Evolutionary conservation across 2,888 invertebrate genomes (phyloP), one percentile per base, ranked within the genome.

Genomic region (Conops quadrifasciatus): DNA sequence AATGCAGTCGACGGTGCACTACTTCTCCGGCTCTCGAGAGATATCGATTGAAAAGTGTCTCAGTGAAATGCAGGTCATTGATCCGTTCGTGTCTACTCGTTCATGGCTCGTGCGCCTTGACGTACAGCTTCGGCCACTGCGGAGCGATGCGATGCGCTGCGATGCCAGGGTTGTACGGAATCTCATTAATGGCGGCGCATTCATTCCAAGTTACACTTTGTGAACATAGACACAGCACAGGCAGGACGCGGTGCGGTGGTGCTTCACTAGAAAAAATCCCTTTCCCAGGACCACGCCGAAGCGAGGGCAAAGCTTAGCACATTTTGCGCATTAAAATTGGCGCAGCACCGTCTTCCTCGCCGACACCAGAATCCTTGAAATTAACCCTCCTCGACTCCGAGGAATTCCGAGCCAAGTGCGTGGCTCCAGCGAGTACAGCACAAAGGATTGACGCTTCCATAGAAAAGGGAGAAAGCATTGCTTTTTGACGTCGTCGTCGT

Each of bases 1-100:
- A 59, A 58, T 59, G 67, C 67, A 58, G 58, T 51, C 67, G 58
- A 64, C 53, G 28, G 47, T 66, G 63, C 63, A 62, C 58, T 68
- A 68, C 73, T 69, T 49, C 70, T 78, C 78, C 80, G 80, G 80
- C 80, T 79, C 81, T 80, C 77, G 78, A 76, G 79, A 80, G 81
- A 81, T 84, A 84, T 84, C 84, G 84, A 84, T 84, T 83, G 83
- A 83, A 84, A 82, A 80, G 80, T 83, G 84, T 84, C 84, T 84
- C 84, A 83, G 78, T 80, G 81, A 84, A 84, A 84, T 83, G 80
- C 84, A 81, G 84, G 84, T 84, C 84, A 84, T 84, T 84, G 84
- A 83, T 84, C 84, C 80, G 79, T 76, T 81, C 77, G 78, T 56
- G 24, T 56, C 26, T 58, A n/a, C 24, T 77, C 77, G 75, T 78